A percentile compares a stretch with the other conserved stretches of the same genome.
Evolutionary conservation across 2,113 vertebrate genomes (phyloP).

Genomic region (Cyanoramphus novaezelandiae): DNA sequence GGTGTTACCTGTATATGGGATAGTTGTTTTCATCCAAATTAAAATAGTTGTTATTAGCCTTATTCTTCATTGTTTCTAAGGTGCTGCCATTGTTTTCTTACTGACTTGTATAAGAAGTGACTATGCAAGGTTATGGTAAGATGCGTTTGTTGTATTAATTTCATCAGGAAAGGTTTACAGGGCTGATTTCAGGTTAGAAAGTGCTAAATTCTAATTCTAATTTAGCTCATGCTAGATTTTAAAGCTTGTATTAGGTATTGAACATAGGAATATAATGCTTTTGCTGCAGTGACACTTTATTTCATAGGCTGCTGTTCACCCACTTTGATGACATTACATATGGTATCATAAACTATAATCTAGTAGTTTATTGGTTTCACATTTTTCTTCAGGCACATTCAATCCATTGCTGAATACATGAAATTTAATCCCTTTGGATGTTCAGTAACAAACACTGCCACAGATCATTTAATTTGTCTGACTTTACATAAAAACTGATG

Average conservation of each 20-base stretch:
- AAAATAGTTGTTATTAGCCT: background rate
- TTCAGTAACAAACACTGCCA: conserved; percentile 16
- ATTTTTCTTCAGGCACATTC: conserved; percentile 23
- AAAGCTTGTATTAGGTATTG: background rate
- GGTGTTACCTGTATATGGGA: background rate
- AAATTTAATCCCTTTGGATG: conserved; percentile 39
- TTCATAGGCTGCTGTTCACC: background rate
- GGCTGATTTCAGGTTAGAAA: background rate
- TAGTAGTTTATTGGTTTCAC: conserved; percentile 2
- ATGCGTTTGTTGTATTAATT: background rate
- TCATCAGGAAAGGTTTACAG: background rate
- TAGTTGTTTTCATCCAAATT: background rate
- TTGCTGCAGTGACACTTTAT: background rate
- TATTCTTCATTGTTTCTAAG: background rate
- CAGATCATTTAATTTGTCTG: conserved; percentile 49
- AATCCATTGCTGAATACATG: background rate
- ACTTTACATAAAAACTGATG: background rate
- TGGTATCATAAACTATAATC: conserved; percentile 4
- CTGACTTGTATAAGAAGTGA: background rate
- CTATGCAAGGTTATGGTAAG: background rate
- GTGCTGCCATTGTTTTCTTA: background rate
- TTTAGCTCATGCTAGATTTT: background rate
- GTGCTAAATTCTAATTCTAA: background rate
- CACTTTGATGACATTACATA: conserved; percentile 11
- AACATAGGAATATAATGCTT: background rate